Percentiles rank a stretch among this genome's conserved stretches.
These are phyloP conservation scores for Torymus tubicola DNA, from an alignment of 2,888 invertebrate species.

Conservation along the genomic window DNA sequence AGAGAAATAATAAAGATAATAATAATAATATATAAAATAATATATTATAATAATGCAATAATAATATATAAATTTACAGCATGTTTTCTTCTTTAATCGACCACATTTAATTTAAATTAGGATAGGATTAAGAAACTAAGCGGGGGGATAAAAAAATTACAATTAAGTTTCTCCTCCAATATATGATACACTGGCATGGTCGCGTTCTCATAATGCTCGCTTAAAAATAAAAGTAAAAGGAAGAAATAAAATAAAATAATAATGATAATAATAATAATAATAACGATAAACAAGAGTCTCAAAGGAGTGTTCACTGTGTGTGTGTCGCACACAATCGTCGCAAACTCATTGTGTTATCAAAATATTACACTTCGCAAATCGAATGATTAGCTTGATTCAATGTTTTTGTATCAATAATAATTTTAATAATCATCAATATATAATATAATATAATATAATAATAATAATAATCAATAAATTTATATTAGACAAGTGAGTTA, in stretches of 20 bases:
- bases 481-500: slow-evolving; percentile 74
- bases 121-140: slow-evolving; percentile 55
- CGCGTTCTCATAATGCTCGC: slow-evolving; percentile 25
- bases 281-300: slow-evolving; percentile 30
- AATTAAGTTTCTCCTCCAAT: slow-evolving; percentile 43
- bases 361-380: slow-evolving; percentile 66
- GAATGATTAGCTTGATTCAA: slow-evolving; percentile 54
- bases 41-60: slow-evolving; percentile 17
- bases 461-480: slow-evolving; percentile 71
- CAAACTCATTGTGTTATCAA: slow-evolving; percentile 60
- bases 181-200: slow-evolving; percentile 52
- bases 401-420: slow-evolving; percentile 64
- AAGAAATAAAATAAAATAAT: slow-evolving; percentile 35
- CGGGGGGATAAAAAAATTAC: slow-evolving; percentile 55
- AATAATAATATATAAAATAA: slow-evolving; percentile 40
- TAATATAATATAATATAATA: slow-evolving; percentile 60
- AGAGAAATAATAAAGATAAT: slow-evolving; percentile 20
- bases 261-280: slow-evolving; percentile 37
- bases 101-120: slow-evolving; percentile 52
- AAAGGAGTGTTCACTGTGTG: slow-evolving; percentile 42
- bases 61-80: slow-evolving; percentile 51
- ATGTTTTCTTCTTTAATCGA: slow-evolving; percentile 12
- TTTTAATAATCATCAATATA: slow-evolving; percentile 65
- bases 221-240: slow-evolving; percentile 42
- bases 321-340: slow-evolving; percentile 61